Percentiles rank a stretch among this genome's conserved stretches.
Evolutionary conservation across 1,140 invertebrate genomes (phyloP).

Genomic region (Lordiphosa stackelbergi): DNA sequence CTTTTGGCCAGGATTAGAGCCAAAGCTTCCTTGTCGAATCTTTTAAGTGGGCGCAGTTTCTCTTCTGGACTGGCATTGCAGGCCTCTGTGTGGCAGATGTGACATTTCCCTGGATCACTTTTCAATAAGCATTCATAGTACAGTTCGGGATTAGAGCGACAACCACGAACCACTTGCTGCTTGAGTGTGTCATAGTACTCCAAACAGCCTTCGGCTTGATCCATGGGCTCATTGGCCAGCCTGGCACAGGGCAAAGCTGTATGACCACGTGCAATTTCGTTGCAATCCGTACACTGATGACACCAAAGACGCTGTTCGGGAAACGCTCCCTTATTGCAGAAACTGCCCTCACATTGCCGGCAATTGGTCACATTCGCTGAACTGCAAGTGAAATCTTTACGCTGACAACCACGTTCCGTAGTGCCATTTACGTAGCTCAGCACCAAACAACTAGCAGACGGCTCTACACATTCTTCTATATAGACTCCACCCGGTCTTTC

Average conservation of each 20-base stretch:
- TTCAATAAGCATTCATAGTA: slow-evolving; percentile 60
- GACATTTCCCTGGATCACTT: slow-evolving; percentile 28
- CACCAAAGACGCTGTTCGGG: slow-evolving; percentile 56
- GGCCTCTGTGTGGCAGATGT: slow-evolving; percentile 39
- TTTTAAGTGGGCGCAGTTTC: slow-evolving; percentile 10
- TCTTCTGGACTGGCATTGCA: slow-evolving; percentile 49
- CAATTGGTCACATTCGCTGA: slow-evolving; percentile 29
- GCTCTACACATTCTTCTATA: slow-evolving; percentile 52
- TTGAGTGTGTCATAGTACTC: slow-evolving; percentile 51
- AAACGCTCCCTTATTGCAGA: slow-evolving; percentile 62
- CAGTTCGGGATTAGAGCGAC: slow-evolving; percentile 41
- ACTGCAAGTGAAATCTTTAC: slow-evolving; percentile 35
- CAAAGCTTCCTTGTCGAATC: slow-evolving; percentile 5
- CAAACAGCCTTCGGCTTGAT: slow-evolving; percentile 39
- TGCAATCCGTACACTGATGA: slow-evolving; percentile 55
- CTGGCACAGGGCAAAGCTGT: slow-evolving; percentile 35
- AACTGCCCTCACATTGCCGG: slow-evolving; percentile 48
- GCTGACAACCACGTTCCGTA: slow-evolving; percentile 48
- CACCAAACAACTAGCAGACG: slow-evolving; percentile 36
- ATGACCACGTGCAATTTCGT: slow-evolving; percentile 22
- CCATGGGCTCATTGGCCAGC: slow-evolving; percentile 37
- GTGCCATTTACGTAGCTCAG: slow-evolving; percentile 41
- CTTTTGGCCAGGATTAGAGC: slow-evolving; percentile 8
- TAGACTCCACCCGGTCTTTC: slow-evolving; percentile 49
- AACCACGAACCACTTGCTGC: slow-evolving; percentile 43